A percentile compares a stretch with the other conserved stretches of the same genome.
These are phyloP conservation scores for Strix uralensis DNA, from an alignment of 2,113 vertebrate species.

Conservation along the genomic window DNA sequence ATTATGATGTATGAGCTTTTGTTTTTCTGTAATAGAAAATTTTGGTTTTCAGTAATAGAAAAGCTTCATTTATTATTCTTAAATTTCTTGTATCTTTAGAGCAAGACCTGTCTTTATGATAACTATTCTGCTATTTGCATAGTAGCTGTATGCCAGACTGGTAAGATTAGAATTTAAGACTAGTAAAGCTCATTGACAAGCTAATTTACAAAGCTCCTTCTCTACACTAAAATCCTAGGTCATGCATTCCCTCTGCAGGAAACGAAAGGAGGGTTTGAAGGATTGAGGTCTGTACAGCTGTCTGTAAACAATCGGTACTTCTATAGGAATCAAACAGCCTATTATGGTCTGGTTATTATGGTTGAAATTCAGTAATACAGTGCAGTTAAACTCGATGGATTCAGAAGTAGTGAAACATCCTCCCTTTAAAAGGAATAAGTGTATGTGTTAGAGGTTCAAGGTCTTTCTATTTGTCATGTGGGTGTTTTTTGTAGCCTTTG, in stretches of 20 bases:
- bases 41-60: not conserved
- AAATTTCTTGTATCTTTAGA: not conserved
- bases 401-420: not conserved
- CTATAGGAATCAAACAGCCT: not conserved
- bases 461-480: not conserved
- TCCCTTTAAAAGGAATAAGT: not conserved
- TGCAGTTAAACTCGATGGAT: not conserved
- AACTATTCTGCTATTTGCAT: not conserved
- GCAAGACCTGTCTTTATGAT: not conserved
- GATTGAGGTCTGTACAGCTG: not conserved
- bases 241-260: not conserved
- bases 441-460: not conserved
- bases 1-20: not conserved
- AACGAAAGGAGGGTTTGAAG: not conserved
- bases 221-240: not conserved
- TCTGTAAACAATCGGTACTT: not conserved
- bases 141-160: not conserved
- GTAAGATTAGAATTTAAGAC: constrained; percentile 37
- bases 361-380: not conserved
- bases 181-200: constrained; percentile 27
- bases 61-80: not conserved
- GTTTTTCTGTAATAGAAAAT: not conserved
- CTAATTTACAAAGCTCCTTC: constrained; percentile 26
- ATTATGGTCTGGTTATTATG: not conserved
- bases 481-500: not conserved